These are phyloP conservation scores for Dysdera silvatica DNA, from an alignment of 1,140 invertebrate genomes.

Conservation along the genomic window DNA sequence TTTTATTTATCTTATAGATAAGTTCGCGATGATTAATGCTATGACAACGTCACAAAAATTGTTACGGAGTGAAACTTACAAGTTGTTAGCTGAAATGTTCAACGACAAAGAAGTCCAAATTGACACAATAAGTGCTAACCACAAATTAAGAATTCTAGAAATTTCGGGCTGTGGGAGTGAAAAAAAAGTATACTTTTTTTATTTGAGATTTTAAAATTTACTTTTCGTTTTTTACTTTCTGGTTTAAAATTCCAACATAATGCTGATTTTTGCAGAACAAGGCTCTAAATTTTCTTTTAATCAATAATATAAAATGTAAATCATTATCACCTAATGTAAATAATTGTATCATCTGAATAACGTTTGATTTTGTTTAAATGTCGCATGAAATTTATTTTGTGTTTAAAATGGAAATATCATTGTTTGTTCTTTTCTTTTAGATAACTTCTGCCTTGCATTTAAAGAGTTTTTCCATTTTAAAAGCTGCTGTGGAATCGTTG, in stretches of 20 bases:
- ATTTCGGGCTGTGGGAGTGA: not conserved
- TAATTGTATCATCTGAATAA: too few species aligned
- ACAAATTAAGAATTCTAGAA: not conserved
- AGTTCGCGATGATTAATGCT: constrained; percentile 8
- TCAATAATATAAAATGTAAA: too few species aligned
- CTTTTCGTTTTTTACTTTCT: too few species aligned
- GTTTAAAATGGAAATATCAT: too few species aligned
- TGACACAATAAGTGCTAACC: not conserved
- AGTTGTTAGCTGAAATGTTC: constrained; percentile 16
- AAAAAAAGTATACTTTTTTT: too few species aligned
- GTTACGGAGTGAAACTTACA: constrained; percentile 11
- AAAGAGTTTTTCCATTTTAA: constrained; percentile 5
- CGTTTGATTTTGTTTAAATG: too few species aligned
- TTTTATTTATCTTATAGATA: not conserved
- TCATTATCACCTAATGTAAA: too few species aligned
- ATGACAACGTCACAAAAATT: constrained; percentile 3
- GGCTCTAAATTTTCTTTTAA: too few species aligned
- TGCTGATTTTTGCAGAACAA: too few species aligned
- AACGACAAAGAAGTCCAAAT: not conserved
- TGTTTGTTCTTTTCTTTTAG: constrained; percentile 6
- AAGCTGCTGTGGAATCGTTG: not conserved
- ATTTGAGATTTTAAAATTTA: too few species aligned
- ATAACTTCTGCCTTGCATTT: constrained; percentile 1
- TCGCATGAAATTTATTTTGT: too few species aligned
- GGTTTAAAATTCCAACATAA: too few species aligned